Base-by-base conservation (phyloP, 92 coral and sea anemone genomes). In the Zoanthus sansibaricus region DNA sequence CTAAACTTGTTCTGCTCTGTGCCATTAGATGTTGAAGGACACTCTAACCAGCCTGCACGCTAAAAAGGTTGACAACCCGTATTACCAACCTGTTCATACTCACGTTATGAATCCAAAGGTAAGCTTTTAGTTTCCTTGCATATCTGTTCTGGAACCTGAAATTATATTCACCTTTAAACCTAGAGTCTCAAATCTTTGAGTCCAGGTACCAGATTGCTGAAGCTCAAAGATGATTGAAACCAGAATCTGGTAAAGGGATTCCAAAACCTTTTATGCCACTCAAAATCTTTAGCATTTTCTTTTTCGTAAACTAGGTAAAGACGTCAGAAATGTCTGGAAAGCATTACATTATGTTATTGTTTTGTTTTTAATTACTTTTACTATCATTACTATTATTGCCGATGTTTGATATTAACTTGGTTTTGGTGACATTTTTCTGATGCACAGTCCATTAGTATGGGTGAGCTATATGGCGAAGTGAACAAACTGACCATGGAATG, bases 401-500 rank as follows among this genome's bases (percentile, higher is more conserved):
- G n/a, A n/a, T n/a, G n/a, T 58, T 11, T 58, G n/a, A 58, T 62
- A 62, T 62, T 8, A 17, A 16, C 30, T n/a, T 62, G 7, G 18
- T 62, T 8, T 33, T 33, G 42, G 42, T n/a, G 9, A 15, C 25
- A 9, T 68, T 69, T 16, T 46, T 75, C 58, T 69, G 42, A 44
- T 1, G 17, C 76, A 21, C 77, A 96, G 98, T 96, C 99, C 61
- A 91, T 96, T 78, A 87, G 94, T 45, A 96, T 96, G 99, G 99
- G 99, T 32, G 99, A 96, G 77, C 94, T 96, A 62, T 96, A 96
- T 87, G 99, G 99, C 7, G 99, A 96, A 76, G 91, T 96, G 33
- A 96, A 96, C 93, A 95, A 96, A 87, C 87, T 96, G 72, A 96
- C 99, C 4, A 93, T 96, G 96, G 99, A 96, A 72, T 96, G 99